phyloP scores from a whole-genome alignment of 1,140 invertebrate species.

The Dendroctonus ponderosae region DNA sequence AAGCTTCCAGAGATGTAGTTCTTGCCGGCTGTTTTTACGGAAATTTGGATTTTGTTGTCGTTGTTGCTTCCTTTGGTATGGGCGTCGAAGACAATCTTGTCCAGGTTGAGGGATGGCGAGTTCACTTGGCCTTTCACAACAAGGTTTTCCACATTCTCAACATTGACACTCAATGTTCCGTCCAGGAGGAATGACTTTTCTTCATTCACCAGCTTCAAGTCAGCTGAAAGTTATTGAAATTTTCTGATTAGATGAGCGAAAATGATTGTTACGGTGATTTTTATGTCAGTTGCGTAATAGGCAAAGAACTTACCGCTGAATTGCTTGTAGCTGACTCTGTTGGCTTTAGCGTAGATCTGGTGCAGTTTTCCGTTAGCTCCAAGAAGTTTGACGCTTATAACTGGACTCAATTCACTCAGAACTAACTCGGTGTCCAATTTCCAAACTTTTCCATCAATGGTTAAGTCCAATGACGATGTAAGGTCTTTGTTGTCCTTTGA shows the following conservation, averaged over 20 bases:
- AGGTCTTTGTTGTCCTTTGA: constrained; percentile 53
- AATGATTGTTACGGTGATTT: neutral
- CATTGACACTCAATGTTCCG: constrained; percentile 56
- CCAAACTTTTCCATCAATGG: constrained; percentile 55
- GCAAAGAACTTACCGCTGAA: constrained; percentile 50
- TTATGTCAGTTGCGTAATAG: neutral
- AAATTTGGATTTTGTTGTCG: constrained; percentile 56
- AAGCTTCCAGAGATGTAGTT: constrained; percentile 66
- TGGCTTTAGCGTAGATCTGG: constrained; percentile 56
- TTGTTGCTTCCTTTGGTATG: constrained; percentile 60
- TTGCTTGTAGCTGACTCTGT: constrained; percentile 57
- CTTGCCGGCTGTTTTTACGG: constrained; percentile 61
- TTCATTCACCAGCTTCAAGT: constrained; percentile 55
- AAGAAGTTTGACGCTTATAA: constrained; percentile 46
- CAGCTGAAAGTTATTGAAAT: constrained; percentile 31
- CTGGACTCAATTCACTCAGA: constrained; percentile 31
- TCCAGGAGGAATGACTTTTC: constrained; percentile 54
- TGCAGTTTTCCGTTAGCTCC: constrained; percentile 54
- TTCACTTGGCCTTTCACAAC: constrained; percentile 62
- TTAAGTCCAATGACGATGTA: constrained; percentile 49
- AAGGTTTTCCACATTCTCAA: constrained; percentile 65
- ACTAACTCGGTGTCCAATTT: constrained; percentile 53
- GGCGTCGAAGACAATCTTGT: constrained; percentile 65
- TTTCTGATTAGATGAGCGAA: neutral
- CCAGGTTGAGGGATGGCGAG: constrained; percentile 62